Conservation (phyloP, 2,113 vertebrate species). For the Malurus melanocephalus region DNA sequence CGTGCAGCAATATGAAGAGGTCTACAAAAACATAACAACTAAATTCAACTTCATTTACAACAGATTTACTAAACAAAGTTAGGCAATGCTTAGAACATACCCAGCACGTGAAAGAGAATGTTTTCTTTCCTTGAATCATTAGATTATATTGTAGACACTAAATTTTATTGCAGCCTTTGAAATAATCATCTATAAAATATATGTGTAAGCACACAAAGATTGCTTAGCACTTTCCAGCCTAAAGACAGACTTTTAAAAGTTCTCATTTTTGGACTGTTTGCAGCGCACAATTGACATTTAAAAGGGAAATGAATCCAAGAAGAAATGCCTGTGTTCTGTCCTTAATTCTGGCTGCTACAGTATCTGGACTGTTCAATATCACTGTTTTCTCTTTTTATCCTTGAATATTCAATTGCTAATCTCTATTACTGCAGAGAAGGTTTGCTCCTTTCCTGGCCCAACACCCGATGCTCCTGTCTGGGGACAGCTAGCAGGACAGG, state of each 20-base stretch:
- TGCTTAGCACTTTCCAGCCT: background rate
- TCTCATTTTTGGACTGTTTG: background rate
- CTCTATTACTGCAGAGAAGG: background rate
- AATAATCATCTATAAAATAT: background rate
- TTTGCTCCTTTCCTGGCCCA: background rate
- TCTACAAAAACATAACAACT: constrained; percentile 60
- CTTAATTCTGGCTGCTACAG: background rate
- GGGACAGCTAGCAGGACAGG: background rate
- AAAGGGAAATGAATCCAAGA: background rate
- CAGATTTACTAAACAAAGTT: background rate
- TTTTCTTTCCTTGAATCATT: background rate
- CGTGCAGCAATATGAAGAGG: constrained; percentile 91
- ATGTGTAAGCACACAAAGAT: background rate
- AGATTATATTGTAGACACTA: background rate
- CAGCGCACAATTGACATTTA: background rate
- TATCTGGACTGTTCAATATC: background rate
- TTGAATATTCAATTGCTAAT: background rate
- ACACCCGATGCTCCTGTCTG: background rate
- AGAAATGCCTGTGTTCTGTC: background rate
- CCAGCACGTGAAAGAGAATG: background rate
- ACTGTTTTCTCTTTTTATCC: background rate
- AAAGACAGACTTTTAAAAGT: background rate
- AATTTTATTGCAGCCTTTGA: background rate
- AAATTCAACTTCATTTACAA: background rate
- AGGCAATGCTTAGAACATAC: background rate